A percentile compares a stretch with the other conserved stretches of the same genome.
Conservation (phyloP, 1,140 invertebrate species). For the Ditylenchus dipsaci region DNA sequence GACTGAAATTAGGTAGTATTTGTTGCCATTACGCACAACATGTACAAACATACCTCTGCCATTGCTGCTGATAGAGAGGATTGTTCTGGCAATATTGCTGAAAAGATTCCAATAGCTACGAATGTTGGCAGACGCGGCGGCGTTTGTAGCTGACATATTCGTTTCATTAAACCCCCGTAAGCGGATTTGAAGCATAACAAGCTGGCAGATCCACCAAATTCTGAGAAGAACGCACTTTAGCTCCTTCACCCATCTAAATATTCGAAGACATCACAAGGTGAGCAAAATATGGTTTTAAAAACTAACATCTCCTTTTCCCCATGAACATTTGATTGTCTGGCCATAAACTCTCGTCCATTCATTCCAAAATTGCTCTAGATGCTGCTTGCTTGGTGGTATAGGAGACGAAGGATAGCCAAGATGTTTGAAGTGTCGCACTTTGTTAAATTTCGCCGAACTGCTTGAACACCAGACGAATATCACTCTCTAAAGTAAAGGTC, state of each 20-base stretch:
- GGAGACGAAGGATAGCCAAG: slow-evolving; percentile 93
- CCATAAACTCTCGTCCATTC: slow-evolving; percentile 93
- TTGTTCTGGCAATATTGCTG: neutral
- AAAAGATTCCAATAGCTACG: neutral
- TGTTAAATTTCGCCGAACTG: slow-evolving; percentile 89
- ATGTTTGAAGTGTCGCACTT: slow-evolving; percentile 97
- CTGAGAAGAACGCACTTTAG: neutral
- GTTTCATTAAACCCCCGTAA: too few relatives aligned
- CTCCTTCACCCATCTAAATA: neutral
- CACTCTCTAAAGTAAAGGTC: slow-evolving; percentile 68
- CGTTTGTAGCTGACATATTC: too few relatives aligned
- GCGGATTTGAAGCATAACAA: neutral
- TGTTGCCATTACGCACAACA: too few relatives aligned
- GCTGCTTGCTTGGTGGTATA: slow-evolving; percentile 95
- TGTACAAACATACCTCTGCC: neutral
- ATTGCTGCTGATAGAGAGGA: neutral
- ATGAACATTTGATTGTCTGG: slow-evolving; percentile 93
- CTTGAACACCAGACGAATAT: slow-evolving; percentile 91
- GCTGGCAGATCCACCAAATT: neutral
- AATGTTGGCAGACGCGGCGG: neutral
- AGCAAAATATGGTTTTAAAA: neutral
- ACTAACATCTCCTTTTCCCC: slow-evolving; percentile 75
- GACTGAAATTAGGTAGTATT: too few relatives aligned
- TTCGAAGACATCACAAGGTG: neutral
- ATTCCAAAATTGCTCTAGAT: slow-evolving; percentile 93